Percentiles rank a stretch among this genome's conserved stretches.
These are phyloP conservation scores for Propithecus perrieri DNA, from an alignment of 2,797 vertebrate genomes.

Conservation along the genomic window DNA sequence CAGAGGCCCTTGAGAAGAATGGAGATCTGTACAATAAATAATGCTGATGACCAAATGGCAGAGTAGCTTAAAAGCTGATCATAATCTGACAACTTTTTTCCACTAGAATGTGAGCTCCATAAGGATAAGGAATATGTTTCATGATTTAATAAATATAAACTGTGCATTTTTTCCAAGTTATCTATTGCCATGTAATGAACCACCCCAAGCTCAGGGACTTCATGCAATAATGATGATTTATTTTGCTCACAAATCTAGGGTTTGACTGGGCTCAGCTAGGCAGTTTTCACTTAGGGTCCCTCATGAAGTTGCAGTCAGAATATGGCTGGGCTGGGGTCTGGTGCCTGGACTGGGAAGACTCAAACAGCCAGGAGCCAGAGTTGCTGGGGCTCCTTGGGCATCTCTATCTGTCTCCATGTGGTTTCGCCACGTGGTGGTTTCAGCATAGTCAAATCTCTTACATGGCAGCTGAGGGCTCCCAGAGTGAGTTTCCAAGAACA, in stretches of 20 bases:
- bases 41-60: background rate
- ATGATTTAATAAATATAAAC: background rate
- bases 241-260: background rate
- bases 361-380: background rate
- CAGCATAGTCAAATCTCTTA: background rate
- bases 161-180: background rate
- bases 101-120: background rate
- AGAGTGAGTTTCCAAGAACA: background rate
- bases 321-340: background rate
- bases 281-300: background rate
- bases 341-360: background rate
- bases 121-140: background rate
- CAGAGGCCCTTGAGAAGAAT: background rate
- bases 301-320: background rate
- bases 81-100: background rate
- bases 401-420: background rate
- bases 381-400: background rate
- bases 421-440: background rate
- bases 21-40: background rate
- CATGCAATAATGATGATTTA: background rate
- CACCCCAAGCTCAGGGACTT: background rate
- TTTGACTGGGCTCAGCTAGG: background rate
- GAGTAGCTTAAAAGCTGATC: background rate
- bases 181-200: background rate
- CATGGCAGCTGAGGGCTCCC: background rate